Evolutionary conservation across 2,113 vertebrate genomes (phyloP).

Genomic region (Zosterops hypoxanthus): DNA sequence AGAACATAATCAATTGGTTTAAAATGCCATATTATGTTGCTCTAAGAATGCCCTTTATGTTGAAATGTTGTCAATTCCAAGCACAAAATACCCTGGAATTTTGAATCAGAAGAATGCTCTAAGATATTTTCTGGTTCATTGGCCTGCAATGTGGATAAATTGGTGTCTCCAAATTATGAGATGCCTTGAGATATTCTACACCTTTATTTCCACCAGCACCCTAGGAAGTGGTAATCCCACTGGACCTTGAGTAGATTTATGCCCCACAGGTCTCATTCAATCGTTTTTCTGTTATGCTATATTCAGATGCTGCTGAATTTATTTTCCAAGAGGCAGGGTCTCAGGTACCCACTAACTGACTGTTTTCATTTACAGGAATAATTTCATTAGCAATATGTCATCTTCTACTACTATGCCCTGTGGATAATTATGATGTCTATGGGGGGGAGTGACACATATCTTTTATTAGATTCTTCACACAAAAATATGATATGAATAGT

Average conservation of each 20-base stretch:
- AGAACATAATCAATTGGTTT: neutral
- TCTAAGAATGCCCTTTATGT: neutral
- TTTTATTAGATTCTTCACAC: neutral
- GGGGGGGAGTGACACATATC: fast-evolving
- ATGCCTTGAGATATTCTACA: neutral
- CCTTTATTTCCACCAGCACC: neutral
- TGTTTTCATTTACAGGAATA: neutral
- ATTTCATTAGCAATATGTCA: neutral
- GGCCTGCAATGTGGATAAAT: neutral
- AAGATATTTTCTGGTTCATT: constrained; percentile 4
- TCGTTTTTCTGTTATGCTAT: neutral
- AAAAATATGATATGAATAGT: neutral
- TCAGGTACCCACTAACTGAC: neutral
- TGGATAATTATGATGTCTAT: neutral
- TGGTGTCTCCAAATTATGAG: neutral
- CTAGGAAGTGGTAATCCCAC: neutral
- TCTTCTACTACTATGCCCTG: neutral
- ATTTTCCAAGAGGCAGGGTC: neutral
- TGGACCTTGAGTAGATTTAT: neutral
- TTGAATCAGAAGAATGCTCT: neutral
- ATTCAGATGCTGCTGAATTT: neutral
- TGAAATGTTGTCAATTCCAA: constrained; percentile 14
- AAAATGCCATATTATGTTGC: neutral
- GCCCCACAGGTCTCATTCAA: neutral
- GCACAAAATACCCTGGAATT: constrained; percentile 11